Conservation (phyloP, 2,113 vertebrate genomes). For the Eulemur macaco region DNA sequence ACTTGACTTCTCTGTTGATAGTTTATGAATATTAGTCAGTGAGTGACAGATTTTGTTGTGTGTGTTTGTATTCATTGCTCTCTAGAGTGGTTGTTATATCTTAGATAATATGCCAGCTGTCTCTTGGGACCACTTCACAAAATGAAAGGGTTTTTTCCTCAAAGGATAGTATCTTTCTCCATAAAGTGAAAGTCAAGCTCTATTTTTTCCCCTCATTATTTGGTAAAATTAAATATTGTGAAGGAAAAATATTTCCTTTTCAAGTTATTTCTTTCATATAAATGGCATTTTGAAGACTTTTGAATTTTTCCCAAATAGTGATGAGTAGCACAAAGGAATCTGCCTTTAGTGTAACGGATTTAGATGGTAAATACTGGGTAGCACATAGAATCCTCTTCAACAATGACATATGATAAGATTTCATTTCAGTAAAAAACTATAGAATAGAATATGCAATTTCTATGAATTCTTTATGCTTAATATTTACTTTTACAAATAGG, state of each 20-base stretch:
- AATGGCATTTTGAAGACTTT: slow-evolving; percentile 19
- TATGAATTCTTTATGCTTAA: background rate
- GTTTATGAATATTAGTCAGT: slow-evolving; percentile 52
- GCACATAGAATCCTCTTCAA: background rate
- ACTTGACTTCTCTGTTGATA: slow-evolving; percentile 66
- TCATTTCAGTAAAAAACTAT: background rate
- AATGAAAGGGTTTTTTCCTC: slow-evolving; percentile 21
- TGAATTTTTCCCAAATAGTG: background rate
- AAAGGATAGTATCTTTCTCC: slow-evolving; percentile 17
- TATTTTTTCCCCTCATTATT: slow-evolving; percentile 53
- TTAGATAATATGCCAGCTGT: slow-evolving; percentile 64
- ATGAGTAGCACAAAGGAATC: background rate
- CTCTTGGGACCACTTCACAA: slow-evolving; percentile 55
- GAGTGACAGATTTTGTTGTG: slow-evolving; percentile 59
- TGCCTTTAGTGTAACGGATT: background rate
- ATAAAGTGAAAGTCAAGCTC: slow-evolving; percentile 11
- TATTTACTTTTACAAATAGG: background rate
- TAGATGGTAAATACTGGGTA: background rate
- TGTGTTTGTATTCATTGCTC: slow-evolving; percentile 58
- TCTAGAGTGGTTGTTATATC: slow-evolving; percentile 23
- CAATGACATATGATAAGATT: background rate
- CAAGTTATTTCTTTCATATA: slow-evolving; percentile 33
- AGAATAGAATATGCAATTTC: background rate
- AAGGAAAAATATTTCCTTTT: slow-evolving; percentile 35
- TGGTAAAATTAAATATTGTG: slow-evolving; percentile 58